These are phyloP conservation scores for Pseudomyrmex dendroicus DNA, from an alignment of 1,140 invertebrate species.

Conservation along the genomic window DNA sequence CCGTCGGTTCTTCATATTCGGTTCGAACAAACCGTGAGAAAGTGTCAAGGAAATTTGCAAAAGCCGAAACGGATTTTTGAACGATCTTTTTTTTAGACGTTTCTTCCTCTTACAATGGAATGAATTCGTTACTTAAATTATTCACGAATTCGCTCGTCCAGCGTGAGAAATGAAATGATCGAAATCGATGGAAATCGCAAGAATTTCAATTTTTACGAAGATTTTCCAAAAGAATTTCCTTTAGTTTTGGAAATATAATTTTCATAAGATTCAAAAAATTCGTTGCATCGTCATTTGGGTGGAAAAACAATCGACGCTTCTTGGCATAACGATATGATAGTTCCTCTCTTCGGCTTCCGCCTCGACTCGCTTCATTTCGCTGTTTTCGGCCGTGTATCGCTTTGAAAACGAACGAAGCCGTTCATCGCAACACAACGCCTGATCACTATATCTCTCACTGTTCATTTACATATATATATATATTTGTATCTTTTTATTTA, in stretches of 20 bases:
- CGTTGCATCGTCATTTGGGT: neutral
- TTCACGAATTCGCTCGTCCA: constrained; percentile 7
- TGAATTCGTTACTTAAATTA: neutral
- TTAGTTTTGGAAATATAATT: neutral
- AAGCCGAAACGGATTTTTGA: neutral
- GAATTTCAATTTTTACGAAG: no score
- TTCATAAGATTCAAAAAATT: neutral
- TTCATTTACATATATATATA: constrained; percentile 59
- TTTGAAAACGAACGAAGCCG: constrained; percentile 29
- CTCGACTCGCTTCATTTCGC: constrained; percentile 38
- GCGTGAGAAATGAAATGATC: neutral
- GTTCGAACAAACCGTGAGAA: no score
- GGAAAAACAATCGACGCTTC: constrained; percentile 14
- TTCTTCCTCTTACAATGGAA: neutral
- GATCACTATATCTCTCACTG: constrained; percentile 50
- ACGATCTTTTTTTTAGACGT: neutral
- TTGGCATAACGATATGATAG: neutral
- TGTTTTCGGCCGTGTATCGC: no score
- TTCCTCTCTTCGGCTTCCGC: constrained; percentile 57
- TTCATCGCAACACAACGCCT: constrained; percentile 55
- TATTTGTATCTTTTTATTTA: constrained; percentile 13
- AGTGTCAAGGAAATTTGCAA: neutral
- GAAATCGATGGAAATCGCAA: neutral
- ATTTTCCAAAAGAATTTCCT: no score
- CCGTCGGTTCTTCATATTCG: no score